phyloP scores from a whole-genome alignment of 2,113 vertebrate genomes.

The Tonatia bakeri region DNA sequence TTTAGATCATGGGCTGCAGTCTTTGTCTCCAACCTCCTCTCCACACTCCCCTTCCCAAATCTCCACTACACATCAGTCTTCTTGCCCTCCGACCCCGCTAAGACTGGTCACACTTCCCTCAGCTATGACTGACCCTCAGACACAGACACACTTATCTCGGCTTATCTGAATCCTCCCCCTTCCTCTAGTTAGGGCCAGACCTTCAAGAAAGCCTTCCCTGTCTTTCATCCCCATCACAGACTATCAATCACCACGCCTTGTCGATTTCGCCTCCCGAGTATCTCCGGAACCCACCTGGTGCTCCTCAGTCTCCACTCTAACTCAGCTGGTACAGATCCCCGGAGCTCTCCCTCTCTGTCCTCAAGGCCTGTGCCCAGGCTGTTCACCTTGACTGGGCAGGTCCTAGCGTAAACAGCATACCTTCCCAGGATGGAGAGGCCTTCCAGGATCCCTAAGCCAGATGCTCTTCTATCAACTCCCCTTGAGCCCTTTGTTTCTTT shows the following conservation, averaged over 20 bases:
- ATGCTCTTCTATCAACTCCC: background rate
- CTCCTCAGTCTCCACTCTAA: background rate
- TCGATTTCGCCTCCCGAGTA: background rate
- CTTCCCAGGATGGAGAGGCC: background rate
- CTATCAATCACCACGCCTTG: background rate
- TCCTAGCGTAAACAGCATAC: background rate
- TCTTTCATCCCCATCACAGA: background rate
- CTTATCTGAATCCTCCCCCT: slow-evolving; percentile 3
- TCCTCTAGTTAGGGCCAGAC: background rate
- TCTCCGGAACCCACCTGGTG: background rate
- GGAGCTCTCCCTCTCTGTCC: background rate
- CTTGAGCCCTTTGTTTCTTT: background rate
- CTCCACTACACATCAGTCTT: background rate
- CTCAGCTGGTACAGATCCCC: background rate
- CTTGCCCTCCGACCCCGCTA: background rate
- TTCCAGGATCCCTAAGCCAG: background rate
- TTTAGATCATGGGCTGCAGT: background rate
- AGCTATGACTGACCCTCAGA: background rate
- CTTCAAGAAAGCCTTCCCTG: slow-evolving; percentile 7
- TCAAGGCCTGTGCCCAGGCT: background rate
- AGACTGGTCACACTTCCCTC: background rate
- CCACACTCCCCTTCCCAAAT: background rate
- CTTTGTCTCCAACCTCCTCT: background rate
- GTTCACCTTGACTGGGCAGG: background rate
- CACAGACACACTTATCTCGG: background rate